Evolutionary conservation across 2,888 invertebrate genomes (phyloP).

Genomic region (Serripes groenlandicus): DNA sequence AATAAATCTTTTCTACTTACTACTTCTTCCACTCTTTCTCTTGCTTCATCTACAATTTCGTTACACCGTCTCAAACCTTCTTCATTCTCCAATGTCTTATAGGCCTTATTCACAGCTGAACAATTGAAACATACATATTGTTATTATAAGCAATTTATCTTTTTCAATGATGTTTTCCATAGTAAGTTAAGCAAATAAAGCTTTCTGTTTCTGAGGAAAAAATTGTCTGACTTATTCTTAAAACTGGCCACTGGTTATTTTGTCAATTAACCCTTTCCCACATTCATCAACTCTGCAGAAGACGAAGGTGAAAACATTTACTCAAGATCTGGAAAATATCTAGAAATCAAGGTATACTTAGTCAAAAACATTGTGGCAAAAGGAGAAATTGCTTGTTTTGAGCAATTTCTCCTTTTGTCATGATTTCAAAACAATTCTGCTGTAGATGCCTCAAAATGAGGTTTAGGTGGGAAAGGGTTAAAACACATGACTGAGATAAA

Average conservation of each 20-base stretch:
- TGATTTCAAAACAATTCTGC: not conserved
- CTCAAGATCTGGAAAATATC: not conserved
- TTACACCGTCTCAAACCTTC: constrained; percentile 96
- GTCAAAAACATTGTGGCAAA: not conserved
- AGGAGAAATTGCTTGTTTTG: not conserved
- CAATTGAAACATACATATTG: too few relatives aligned
- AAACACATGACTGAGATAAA: too few relatives aligned
- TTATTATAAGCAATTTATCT: not conserved
- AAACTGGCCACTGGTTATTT: not conserved
- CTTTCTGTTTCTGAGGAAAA: too few relatives aligned
- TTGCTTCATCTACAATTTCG: constrained; percentile 99
- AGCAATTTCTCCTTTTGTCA: not conserved
- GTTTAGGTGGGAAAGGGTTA: too few relatives aligned
- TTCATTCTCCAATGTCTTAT: constrained; percentile 98
- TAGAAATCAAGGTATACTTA: not conserved
- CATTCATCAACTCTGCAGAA: not conserved
- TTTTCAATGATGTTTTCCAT: not conserved
- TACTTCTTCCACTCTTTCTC: constrained; percentile 94
- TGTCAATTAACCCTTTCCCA: not conserved
- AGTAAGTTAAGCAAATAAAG: too few relatives aligned
- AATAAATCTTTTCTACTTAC: constrained; percentile 68
- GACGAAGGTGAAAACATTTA: not conserved
- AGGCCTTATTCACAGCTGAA: constrained; percentile 95
- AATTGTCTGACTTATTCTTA: too few relatives aligned
- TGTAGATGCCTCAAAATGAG: not conserved